Evolutionary conservation across 2,797 vertebrate genomes (phyloP).

Genomic region (Pseudochaenichthys georgianus): DNA sequence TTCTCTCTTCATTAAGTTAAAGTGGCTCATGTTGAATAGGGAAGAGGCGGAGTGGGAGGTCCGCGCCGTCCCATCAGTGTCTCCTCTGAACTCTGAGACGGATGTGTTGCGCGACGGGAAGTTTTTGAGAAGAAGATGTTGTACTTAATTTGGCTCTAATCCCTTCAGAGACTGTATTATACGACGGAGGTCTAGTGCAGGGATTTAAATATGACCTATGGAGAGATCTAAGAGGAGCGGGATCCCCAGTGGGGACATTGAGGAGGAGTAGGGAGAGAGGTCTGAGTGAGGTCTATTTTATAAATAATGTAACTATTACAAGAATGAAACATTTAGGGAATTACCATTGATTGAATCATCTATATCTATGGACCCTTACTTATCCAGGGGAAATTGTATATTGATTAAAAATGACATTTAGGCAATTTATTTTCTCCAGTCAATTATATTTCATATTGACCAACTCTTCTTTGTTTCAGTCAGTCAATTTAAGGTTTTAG

Average conservation of each 20-base stretch:
- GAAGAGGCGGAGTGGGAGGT: constrained; percentile 62
- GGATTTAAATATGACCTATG: constrained; percentile 40
- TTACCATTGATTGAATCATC: neutral
- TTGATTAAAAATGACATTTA: constrained; percentile 33
- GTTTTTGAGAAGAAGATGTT: constrained; percentile 33
- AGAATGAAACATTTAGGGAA: no score
- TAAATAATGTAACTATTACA: neutral
- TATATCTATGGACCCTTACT: neutral
- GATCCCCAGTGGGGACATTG: constrained; percentile 11
- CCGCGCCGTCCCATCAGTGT: constrained; percentile 29
- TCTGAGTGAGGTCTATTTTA: neutral
- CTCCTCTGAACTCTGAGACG: constrained; percentile 55
- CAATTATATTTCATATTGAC: constrained; percentile 3
- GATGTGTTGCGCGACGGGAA: constrained; percentile 13
- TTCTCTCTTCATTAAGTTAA: constrained; percentile 64
- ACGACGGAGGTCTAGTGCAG: constrained; percentile 29
- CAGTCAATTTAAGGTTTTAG: neutral
- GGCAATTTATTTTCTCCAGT: neutral
- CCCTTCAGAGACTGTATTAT: constrained; percentile 39
- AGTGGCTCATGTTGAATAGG: constrained; percentile 54
- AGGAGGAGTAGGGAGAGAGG: neutral
- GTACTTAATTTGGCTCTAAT: constrained; percentile 38
- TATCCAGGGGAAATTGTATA: constrained; percentile 1
- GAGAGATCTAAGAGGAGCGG: constrained; percentile 34
- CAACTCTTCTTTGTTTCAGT: constrained; percentile 7